Conservation (phyloP, 2,113 vertebrate genomes). For the Barbus barbus region DNA sequence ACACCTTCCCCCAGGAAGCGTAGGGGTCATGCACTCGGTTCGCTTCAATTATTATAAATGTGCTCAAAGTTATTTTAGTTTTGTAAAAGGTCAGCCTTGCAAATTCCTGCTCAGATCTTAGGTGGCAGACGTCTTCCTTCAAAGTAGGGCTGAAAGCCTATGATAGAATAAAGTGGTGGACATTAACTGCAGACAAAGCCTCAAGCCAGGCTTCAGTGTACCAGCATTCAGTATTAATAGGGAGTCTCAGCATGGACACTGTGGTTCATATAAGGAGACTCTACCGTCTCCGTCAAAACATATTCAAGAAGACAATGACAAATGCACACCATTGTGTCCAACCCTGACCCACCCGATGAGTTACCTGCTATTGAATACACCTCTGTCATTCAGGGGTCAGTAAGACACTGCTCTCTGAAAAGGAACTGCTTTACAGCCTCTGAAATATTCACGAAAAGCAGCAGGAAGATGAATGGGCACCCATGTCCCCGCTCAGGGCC, state of each 20-base stretch:
- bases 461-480: conserved; percentile 66
- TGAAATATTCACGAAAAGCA: conserved; percentile 67
- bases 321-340: conserved; percentile 19
- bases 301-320: conserved; percentile 32
- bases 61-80: conserved; percentile 11
- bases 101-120: conserved; percentile 4
- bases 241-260: background rate
- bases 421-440: conserved; percentile 59
- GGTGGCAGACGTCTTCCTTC: background rate
- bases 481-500: conserved; percentile 59
- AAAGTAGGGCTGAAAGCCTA: background rate
- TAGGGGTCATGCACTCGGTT: conserved; percentile 10
- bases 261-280: conserved; percentile 38
- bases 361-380: conserved; percentile 18
- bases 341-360: conserved; percentile 1
- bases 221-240: conserved; percentile 1
- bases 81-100: background rate
- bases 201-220: conserved; percentile 1
- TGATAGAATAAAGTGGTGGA: background rate
- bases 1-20: conserved; percentile 21
- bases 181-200: background rate
- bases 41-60: background rate
- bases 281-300: background rate
- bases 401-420: conserved; percentile 52
- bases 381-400: conserved; percentile 52